Evolutionary conservation across 1,140 invertebrate species (phyloP).

Genomic region (Delia radicum): DNA sequence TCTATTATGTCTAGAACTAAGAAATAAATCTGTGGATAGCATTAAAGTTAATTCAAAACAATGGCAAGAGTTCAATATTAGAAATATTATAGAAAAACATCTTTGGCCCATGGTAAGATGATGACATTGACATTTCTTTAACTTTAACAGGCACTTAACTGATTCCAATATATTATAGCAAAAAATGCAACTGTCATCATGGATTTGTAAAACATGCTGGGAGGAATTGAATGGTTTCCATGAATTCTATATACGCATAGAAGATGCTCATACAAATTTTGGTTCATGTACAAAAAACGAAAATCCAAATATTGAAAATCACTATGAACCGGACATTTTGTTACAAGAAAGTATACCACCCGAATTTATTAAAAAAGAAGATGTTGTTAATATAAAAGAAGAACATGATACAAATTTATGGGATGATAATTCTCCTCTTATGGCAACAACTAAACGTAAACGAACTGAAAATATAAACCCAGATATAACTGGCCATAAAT

Average conservation of each 20-base stretch:
- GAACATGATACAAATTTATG: background rate
- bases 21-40: background rate
- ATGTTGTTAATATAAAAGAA: conserved; percentile 28
- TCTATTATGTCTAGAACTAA: background rate
- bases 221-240: background rate
- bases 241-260: background rate
- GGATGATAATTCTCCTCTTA: too few relatives aligned
- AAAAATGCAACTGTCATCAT: background rate
- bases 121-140: too few relatives aligned
- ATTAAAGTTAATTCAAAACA: background rate
- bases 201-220: background rate
- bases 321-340: background rate
- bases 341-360: too few relatives aligned
- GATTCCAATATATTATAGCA: too few relatives aligned
- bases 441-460: too few relatives aligned
- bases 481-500: too few relatives aligned
- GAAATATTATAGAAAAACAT: background rate
- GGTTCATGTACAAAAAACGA: background rate
- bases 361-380: conserved; percentile 24
- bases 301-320: too few relatives aligned
- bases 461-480: too few relatives aligned
- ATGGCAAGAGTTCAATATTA: background rate
- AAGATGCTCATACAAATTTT: background rate
- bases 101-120: background rate
- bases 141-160: too few relatives aligned